phyloP scores from a whole-genome alignment of 2,888 invertebrate genomes.

The Sepiola atlantica region DNA sequence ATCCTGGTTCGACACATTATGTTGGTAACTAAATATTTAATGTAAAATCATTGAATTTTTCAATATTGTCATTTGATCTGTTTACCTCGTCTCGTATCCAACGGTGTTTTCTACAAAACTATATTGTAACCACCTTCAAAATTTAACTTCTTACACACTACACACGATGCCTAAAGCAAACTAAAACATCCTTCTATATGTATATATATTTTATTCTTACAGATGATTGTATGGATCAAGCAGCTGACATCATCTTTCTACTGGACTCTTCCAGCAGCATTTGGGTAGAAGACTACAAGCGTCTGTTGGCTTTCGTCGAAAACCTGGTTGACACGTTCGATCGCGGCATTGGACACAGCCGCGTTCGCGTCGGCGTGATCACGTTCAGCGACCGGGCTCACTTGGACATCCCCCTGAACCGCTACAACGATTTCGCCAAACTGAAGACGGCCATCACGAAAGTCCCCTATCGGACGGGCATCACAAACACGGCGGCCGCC shows the following conservation, averaged over 20 bases:
- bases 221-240: constrained; percentile 59
- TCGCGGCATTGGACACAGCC: constrained; percentile 52
- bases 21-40: too few species aligned
- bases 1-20: too few species aligned
- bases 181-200: background rate
- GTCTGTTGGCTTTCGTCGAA: constrained; percentile 60
- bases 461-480: constrained; percentile 50
- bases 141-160: too few species aligned
- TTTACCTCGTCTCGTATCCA: too few species aligned
- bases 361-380: constrained; percentile 61
- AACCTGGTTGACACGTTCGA: constrained; percentile 59
- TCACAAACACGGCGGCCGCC: constrained; percentile 33
- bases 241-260: constrained; percentile 63
- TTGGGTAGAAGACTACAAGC: constrained; percentile 63
- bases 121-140: background rate
- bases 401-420: constrained; percentile 55
- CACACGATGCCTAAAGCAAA: background rate
- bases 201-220: background rate
- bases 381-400: constrained; percentile 57
- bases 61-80: too few species aligned
- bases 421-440: constrained; percentile 50
- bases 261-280: constrained; percentile 67
- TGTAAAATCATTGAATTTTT: too few species aligned
- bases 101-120: too few species aligned
- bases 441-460: constrained; percentile 54